Percentiles rank a stretch among this genome's conserved stretches.
Conservation (phyloP, 2,888 invertebrate genomes). For the Drosophila rubida region DNA sequence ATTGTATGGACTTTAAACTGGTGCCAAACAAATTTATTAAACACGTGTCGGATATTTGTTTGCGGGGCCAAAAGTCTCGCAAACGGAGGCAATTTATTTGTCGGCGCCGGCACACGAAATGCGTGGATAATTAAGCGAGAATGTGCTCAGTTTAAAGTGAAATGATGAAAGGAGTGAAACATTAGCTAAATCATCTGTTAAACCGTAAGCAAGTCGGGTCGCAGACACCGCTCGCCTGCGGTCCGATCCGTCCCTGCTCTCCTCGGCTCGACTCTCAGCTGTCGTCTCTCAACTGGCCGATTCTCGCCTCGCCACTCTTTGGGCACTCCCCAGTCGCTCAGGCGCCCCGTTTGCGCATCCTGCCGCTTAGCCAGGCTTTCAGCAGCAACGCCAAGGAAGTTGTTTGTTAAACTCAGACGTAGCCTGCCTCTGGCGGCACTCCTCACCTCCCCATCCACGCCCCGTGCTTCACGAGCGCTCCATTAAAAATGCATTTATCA, state of each 20-base stretch:
- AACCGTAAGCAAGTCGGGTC: slow-evolving; percentile 32
- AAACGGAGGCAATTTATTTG: slow-evolving; percentile 38
- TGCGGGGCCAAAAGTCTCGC: not conserved
- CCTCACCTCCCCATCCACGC: not conserved
- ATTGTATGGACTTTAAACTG: slow-evolving; percentile 17
- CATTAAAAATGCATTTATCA: slow-evolving; percentile 78
- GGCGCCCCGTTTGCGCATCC: slow-evolving; percentile 58
- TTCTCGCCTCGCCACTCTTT: slow-evolving; percentile 28
- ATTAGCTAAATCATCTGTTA: slow-evolving; percentile 72
- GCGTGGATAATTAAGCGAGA: slow-evolving; percentile 62
- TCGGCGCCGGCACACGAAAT: slow-evolving; percentile 15
- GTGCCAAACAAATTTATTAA: slow-evolving; percentile 47
- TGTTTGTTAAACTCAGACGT: slow-evolving; percentile 66
- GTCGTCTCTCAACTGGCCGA: slow-evolving; percentile 16
- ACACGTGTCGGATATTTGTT: slow-evolving; percentile 64
- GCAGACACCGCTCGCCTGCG: not conserved
- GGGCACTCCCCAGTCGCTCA: slow-evolving; percentile 40
- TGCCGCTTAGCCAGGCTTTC: slow-evolving; percentile 53
- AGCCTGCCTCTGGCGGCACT: slow-evolving; percentile 32
- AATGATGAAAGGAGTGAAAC: slow-evolving; percentile 54
- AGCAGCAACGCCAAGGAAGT: slow-evolving; percentile 61
- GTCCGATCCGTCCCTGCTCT: too few relatives aligned
- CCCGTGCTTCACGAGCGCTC: slow-evolving; percentile 48
- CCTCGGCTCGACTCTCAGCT: not conserved
- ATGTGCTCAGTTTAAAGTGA: slow-evolving; percentile 52